phyloP scores from a whole-genome alignment of 2,888 invertebrate genomes.

The Lacanobia wlatinum region DNA sequence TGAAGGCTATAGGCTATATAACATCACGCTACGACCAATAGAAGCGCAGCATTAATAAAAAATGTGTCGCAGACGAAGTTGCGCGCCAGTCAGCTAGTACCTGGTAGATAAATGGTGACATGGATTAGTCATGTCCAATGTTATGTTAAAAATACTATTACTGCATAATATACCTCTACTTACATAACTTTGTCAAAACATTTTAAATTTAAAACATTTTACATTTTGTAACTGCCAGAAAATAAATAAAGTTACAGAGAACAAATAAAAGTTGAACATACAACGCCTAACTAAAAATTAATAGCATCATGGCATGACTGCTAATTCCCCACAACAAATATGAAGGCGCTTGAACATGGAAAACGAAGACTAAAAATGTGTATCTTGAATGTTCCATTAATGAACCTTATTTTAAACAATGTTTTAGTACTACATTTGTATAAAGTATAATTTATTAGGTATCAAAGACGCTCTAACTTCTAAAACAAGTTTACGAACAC shows the following conservation, averaged over 20 bases:
- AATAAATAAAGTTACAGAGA: slow-evolving; percentile 1
- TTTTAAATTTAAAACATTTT: too few relatives aligned
- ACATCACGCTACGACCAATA: too few relatives aligned
- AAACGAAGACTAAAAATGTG: background rate
- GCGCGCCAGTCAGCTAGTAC: too few relatives aligned
- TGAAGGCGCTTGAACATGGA: slow-evolving; percentile 21
- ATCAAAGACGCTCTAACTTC: background rate
- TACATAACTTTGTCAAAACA: background rate
- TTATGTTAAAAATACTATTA: background rate
- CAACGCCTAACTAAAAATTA: slow-evolving; percentile 48
- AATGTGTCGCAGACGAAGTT: too few relatives aligned
- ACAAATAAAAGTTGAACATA: background rate
- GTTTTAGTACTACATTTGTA: background rate
- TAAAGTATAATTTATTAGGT: background rate
- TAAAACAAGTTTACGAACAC: background rate
- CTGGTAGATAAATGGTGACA: too few relatives aligned
- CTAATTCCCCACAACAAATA: background rate
- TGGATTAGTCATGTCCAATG: too few relatives aligned
- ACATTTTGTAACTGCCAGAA: background rate
- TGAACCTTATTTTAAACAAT: background rate
- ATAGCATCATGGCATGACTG: slow-evolving; percentile 26
- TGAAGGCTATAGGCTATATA: too few relatives aligned
- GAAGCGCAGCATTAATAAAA: too few relatives aligned
- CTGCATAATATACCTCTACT: background rate
- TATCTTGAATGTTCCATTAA: background rate